Percentiles rank a stretch among this genome's conserved stretches.
Evolutionary conservation across 2,888 invertebrate species (phyloP).

Genomic region (Erebia palarica): DNA sequence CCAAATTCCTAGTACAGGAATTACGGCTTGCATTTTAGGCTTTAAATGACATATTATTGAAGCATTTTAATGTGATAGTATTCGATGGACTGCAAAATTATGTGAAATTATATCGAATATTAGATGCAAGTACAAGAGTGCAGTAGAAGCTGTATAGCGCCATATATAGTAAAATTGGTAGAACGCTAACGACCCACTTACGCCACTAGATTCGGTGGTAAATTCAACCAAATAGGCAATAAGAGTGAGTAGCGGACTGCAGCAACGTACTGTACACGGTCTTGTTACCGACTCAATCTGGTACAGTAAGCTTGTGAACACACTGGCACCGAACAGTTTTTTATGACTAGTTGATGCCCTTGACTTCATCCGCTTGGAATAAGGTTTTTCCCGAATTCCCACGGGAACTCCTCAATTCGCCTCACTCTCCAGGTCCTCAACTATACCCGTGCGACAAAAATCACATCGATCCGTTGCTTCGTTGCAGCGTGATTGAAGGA

Average conservation of each 20-base stretch:
- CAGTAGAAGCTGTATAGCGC: slow-evolving; percentile 14
- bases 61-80: background rate
- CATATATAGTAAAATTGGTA: slow-evolving; percentile 45
- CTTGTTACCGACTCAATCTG: slow-evolving; percentile 70
- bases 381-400: no score
- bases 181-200: slow-evolving; percentile 46
- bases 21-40: background rate
- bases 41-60: no score
- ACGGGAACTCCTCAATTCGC: no score
- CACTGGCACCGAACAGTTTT: slow-evolving; percentile 40
- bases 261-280: slow-evolving; percentile 61
- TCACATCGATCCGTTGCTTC: no score
- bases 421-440: no score
- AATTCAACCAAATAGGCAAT: slow-evolving; percentile 69
- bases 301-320: slow-evolving; percentile 52
- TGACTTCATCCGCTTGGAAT: no score
- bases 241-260: slow-evolving; percentile 47
- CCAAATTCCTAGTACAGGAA: background rate
- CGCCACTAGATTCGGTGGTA: slow-evolving; percentile 56
- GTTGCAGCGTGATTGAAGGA: no score
- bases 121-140: slow-evolving; percentile 20
- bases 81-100: background rate
- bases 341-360: no score
- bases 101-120: slow-evolving; percentile 12
- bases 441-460: no score